Evolutionary conservation across 2,113 vertebrate genomes (phyloP).

Genomic region (Morone chrysops): DNA sequence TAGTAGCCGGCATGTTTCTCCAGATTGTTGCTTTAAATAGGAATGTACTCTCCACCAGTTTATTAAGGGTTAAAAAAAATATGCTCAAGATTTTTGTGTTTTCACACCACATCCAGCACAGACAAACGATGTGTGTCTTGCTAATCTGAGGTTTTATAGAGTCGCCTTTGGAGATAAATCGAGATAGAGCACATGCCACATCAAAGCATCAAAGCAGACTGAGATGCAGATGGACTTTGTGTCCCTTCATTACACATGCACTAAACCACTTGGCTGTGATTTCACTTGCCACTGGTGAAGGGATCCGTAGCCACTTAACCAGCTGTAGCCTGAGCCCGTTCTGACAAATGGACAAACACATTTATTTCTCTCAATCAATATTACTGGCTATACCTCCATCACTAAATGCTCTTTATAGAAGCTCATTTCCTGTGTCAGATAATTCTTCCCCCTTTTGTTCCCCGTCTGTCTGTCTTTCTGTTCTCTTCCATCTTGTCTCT

Average conservation of each 20-base stretch:
- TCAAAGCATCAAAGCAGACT: slow-evolving; percentile 76
- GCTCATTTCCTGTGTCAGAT: slow-evolving; percentile 68
- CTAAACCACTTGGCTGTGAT: slow-evolving; percentile 75
- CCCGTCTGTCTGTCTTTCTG: slow-evolving; percentile 17
- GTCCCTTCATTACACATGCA: slow-evolving; percentile 79
- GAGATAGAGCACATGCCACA: slow-evolving; percentile 71
- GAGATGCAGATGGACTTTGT: slow-evolving; percentile 79
- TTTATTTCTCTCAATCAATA: slow-evolving; percentile 72
- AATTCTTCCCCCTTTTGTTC: slow-evolving; percentile 38
- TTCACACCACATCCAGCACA: slow-evolving; percentile 20
- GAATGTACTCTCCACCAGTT: neutral
- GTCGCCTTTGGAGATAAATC: slow-evolving; percentile 61
- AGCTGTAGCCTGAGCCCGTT: slow-evolving; percentile 64
- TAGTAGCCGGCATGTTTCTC: neutral
- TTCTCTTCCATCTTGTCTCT: slow-evolving; percentile 28
- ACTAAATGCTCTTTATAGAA: slow-evolving; percentile 59
- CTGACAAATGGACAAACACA: slow-evolving; percentile 66
- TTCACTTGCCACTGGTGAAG: slow-evolving; percentile 72
- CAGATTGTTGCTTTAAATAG: neutral
- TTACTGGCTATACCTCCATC: slow-evolving; percentile 44
- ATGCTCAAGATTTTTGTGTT: slow-evolving; percentile 4
- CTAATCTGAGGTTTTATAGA: slow-evolving; percentile 54
- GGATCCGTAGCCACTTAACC: slow-evolving; percentile 71
- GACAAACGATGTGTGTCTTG: slow-evolving; percentile 50
- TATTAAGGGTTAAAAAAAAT: slow-evolving; percentile 27